Evolutionary conservation across 2,888 invertebrate species (phyloP), one percentile per base, ranked within the genome.

Genomic region (Fragum whitleyi): DNA sequence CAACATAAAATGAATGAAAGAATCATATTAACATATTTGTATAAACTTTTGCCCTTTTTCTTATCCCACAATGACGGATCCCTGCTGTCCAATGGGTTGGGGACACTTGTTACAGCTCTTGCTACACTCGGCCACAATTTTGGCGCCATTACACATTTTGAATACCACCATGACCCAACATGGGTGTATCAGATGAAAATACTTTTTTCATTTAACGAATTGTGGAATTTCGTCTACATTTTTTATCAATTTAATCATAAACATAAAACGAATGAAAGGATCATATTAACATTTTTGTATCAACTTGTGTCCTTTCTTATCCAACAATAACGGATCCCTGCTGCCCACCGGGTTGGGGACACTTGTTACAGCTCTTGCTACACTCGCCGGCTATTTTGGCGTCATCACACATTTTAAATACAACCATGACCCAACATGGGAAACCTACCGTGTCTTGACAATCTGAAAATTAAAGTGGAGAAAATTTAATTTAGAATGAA

Each of bases 321-420:
- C 57, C 57, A 14, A 57, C 57, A 23, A 57, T 21, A 2, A 57
- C 57, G 23, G 57, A 26, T 23, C 23, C 26, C 26, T 57, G 57
- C 11, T 57, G 21, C 23, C 23, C 26, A 23, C n/a, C 23, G 23
- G 21, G 11, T 57, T 26, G 57, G 3, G 23, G 26, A 57, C 57
- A 57, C n/a, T 23, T 57, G 26, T 57, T 26, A 26, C 57, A 57
- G 23, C 57, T 57, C 23, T 57, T 57, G 19, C 23, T 23, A 57
- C 57, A 57, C 23, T 57, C 57, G 9, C 19, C 14, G 23, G 57
- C 57, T 3, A 57, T 26, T 14, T 23, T n/a, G 26, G 5, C 26
- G n/a, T 57, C 57, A 26, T 21, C 57, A 57, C 57, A 57, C 23
- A 57, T 23, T 23, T 57, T 57, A 26, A 57, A 57, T 3, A 57